Conservation (phyloP, 2,797 vertebrate species). For the Periparus ater region DNA sequence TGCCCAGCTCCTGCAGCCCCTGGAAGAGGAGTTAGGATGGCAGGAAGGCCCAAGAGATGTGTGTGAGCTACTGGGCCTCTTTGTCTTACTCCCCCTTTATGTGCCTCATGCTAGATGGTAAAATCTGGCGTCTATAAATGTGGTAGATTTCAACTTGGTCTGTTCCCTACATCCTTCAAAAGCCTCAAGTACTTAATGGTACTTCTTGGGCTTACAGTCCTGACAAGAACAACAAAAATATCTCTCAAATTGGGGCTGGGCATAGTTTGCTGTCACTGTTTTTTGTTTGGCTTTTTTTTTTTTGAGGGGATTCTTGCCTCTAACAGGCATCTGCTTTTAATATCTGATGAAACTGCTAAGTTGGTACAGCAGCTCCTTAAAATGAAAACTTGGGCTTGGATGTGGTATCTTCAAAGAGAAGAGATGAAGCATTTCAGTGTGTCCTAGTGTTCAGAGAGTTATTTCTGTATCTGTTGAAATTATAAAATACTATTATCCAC, state of each 20-base stretch:
- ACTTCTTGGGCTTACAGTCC: neutral
- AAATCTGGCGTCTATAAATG: neutral
- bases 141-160: neutral
- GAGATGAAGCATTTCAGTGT: neutral
- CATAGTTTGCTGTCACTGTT: neutral
- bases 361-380: neutral
- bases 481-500: neutral
- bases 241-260: neutral
- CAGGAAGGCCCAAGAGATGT: neutral
- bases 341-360: neutral
- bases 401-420: conserved; percentile 2
- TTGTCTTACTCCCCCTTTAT: neutral
- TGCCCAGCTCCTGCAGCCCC: neutral
- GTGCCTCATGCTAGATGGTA: rapidly evolving
- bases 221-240: neutral
- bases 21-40: neutral
- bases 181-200: neutral
- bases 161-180: neutral
- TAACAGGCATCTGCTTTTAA: neutral
- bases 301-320: neutral
- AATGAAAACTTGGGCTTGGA: neutral
- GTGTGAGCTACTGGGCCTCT: neutral
- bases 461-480: neutral
- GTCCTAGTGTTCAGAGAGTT: neutral
- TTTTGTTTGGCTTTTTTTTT: neutral